Evolutionary conservation across 2,797 vertebrate genomes (phyloP), one percentile per base, ranked within the genome.

Genomic region (Lithobates pipiens): DNA sequence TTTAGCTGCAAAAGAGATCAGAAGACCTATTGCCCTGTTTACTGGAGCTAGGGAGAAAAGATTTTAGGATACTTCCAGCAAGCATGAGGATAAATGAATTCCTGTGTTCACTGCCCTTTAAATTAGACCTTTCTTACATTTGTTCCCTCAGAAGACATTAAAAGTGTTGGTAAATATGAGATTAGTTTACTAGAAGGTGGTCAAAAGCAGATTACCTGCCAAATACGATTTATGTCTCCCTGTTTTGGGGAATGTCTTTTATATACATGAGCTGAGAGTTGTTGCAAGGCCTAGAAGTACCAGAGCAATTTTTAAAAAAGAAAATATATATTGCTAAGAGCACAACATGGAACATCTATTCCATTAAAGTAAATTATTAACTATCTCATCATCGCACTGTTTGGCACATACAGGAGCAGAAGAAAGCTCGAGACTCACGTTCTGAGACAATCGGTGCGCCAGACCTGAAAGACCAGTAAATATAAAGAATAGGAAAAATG

Each of bases 141-240:
- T 27, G 57, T 29, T 72, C n/a, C 68, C 68, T 65, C 83, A 23
- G 32, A 78, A 78, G 83, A 78, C 83, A 84, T 68, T 63, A 61
- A 16, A 84, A 42, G 76, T 46, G 50, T 77, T 72, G 73, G 76
- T 78, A 78, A 84, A 72, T 73, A 78, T 63, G 13, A 84, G 76
- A 84, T n/a, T 32, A 34, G 67, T 61, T 84, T 78, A 70, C 18
- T 25, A 65, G 6, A 32, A 84, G 68, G 18, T 25, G 44, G 50
- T 61, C 65, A 61, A 65, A 78, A 78, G 76, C 57, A 84, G 76
- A 84, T 84, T 84, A 84, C 50, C 76, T 84, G 83, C 67, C 83
- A 84, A 73, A 70, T 32, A 34, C 69, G 25, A 84, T 78, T 71
- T 25, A 13, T 77, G n/a, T 71, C 74, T 25, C 46, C 34, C 36